Percentiles rank a stretch among this genome's conserved stretches.
These are phyloP conservation scores for Stictocephala bisonia DNA, from an alignment of 2,888 invertebrate species.

Conservation along the genomic window DNA sequence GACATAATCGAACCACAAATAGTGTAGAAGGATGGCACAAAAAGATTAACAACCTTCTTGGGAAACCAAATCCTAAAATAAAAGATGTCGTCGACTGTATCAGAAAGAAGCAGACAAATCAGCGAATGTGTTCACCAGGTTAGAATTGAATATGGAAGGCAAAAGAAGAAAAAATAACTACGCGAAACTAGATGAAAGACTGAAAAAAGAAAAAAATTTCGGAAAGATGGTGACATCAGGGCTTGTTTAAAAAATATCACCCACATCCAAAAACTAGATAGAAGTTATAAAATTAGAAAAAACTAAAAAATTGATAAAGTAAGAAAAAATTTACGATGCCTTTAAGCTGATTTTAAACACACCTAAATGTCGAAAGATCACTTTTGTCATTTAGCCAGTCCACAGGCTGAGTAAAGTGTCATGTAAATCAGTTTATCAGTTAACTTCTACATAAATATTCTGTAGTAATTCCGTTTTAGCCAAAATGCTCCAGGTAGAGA, in stretches of 20 bases:
- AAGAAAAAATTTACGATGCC: background rate
- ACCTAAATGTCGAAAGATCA: conserved; percentile 1
- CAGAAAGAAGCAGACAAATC: conserved; percentile 19
- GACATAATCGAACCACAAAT: no score
- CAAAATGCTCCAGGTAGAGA: no score
- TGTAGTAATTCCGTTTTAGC: no score
- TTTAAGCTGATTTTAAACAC: conserved; percentile 36
- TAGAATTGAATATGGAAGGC: conserved; percentile 17
- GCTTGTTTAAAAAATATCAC: background rate
- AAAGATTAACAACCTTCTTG: no score
- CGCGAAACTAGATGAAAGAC: conserved; percentile 12
- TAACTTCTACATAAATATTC: no score
- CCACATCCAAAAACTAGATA: conserved; percentile 1
- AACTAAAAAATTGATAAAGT: background rate
- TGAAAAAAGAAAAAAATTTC: conserved; percentile 1
- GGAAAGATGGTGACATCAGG: background rate
- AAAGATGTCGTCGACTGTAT: conserved; percentile 11
- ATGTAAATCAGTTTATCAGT: background rate
- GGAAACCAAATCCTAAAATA: background rate
- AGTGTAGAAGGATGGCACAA: no score
- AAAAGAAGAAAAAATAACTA: conserved; percentile 3
- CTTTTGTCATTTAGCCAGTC: background rate
- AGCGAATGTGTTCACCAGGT: background rate
- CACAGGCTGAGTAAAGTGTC: no score
- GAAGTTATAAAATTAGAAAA: background rate